These are phyloP conservation scores for Actinopyga echinites DNA, from an alignment of 53 echinoderm and acorn worm genomes.

Conservation along the genomic window DNA sequence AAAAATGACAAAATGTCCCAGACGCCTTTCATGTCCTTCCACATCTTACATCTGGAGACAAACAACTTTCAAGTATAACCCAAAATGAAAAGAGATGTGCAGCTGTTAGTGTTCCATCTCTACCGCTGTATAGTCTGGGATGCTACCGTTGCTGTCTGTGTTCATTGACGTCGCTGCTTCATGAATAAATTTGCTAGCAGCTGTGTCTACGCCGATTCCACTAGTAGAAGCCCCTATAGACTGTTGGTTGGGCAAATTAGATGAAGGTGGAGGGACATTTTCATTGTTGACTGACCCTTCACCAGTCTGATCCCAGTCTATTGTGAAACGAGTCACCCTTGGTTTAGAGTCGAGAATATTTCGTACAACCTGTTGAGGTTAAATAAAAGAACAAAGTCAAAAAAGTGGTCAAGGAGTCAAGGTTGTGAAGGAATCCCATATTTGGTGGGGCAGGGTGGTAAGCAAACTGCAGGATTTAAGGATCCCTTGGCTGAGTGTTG, in stretches of 20 bases:
- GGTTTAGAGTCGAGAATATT: constrained; percentile 92
- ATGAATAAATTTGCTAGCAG: constrained; percentile 40
- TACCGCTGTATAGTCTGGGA: constrained; percentile 80
- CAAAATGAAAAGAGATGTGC: not conserved
- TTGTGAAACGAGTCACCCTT: constrained; percentile 96
- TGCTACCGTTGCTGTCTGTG: constrained; percentile 94
- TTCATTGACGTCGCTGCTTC: constrained; percentile 58
- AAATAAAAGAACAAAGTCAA: not conserved
- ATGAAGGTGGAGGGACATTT: constrained; percentile 78
- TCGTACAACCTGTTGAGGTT: constrained; percentile 60
- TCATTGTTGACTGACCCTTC: constrained; percentile 61
- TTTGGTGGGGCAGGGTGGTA: too few relatives aligned
- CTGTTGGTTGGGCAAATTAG: constrained; percentile 50
- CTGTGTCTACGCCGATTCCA: constrained; percentile 2
- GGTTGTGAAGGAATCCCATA: too few relatives aligned
- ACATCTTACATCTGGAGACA: too few relatives aligned
- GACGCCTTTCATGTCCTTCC: too few relatives aligned
- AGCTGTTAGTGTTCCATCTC: constrained; percentile 72
- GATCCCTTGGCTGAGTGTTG: not conserved
- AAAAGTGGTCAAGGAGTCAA: too few relatives aligned
- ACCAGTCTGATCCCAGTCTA: constrained; percentile 91
- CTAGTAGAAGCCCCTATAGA: not conserved
- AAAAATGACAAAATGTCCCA: too few relatives aligned
- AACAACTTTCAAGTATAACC: too few relatives aligned
- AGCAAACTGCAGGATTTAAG: too few relatives aligned